A percentile compares a stretch with the other conserved stretches of the same genome.
Conservation (phyloP, 1,140 invertebrate genomes). For the Aphelinus certus region DNA sequence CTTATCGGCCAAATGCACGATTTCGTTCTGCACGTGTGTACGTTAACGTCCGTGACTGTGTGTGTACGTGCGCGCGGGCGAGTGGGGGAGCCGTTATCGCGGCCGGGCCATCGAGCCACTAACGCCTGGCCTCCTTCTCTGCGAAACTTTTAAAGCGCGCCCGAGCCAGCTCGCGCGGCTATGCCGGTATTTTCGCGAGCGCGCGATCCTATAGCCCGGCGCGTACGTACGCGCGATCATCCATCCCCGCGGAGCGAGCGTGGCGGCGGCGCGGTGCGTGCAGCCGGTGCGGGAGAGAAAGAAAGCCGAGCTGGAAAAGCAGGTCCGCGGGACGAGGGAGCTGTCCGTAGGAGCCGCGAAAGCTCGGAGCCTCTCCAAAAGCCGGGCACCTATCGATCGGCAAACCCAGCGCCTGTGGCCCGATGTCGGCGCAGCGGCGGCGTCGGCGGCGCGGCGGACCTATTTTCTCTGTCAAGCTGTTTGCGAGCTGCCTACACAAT, state of each 20-base stretch:
- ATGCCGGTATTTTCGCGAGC: no score
- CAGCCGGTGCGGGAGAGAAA: background rate
- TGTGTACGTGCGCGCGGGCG: background rate
- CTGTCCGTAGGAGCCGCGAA: conserved; percentile 14
- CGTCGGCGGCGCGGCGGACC: conserved; percentile 44
- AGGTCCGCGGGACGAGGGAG: background rate
- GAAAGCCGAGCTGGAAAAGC: background rate
- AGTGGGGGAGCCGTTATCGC: background rate
- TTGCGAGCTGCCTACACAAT: conserved; percentile 54
- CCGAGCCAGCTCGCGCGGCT: no score
- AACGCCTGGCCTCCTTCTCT: no score
- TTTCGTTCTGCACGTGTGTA: background rate
- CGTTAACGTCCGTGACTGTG: background rate
- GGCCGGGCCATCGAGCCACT: no score
- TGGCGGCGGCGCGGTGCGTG: no score
- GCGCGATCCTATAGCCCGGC: no score
- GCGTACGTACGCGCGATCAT: no score
- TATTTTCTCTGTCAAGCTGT: conserved; percentile 56
- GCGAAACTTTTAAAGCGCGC: no score
- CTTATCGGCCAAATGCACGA: conserved; percentile 26
- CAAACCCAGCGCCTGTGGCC: conserved; percentile 49
- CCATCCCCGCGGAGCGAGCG: no score
- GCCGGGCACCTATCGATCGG: conserved; percentile 55
- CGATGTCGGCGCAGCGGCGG: conserved; percentile 5
- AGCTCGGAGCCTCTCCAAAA: conserved; percentile 42